Evolutionary conservation across 2,113 vertebrate species (phyloP), one percentile per base, ranked within the genome.

Genomic region (Falco punctatus): DNA sequence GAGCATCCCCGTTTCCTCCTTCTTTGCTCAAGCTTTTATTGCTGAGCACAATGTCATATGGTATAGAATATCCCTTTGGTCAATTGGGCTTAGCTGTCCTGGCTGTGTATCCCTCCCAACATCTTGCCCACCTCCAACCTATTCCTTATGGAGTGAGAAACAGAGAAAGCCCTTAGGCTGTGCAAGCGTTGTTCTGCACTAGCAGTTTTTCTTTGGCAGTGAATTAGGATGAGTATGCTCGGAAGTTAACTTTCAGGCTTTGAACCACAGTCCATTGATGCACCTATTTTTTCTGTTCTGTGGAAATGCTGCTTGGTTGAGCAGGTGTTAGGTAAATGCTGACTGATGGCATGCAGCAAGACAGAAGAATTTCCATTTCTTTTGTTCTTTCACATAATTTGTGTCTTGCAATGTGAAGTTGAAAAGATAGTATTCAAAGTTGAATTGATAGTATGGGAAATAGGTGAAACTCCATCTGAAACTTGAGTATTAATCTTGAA

Each of bases 301-400:
- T 81, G 72, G 54, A 94, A 90, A 52, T 91, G 58, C 65, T 87
- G 44, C 70, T 69, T 64, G 66, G 11, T 67, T 94, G 69, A 92
- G 51, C 70, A 90, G 3, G 15, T 57, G 49, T 86, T 57, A 85
- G 35, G n/a, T 95, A 86, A 67, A 75, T 72, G 92, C 71, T 95
- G 67, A 88, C 57, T 66, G 55, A 26, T 94, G 27, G 54, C 15
- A 23, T 72, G 54, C 26, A 78, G 27, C 67, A 75, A 51, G 40
- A 65, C 69, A 86, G 65, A 71, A 93, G 17, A 92, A 96, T 86
- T 95, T 88, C 26, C 7, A 27, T 90, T 95, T 66, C 54, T 92
- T 92, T 66, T 92, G 61, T 84, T 91, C 52, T 91, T 92, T 88
- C 58, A 52, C 18, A 51, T 62, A 81, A 12, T 44, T 94, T 87